phyloP scores from a whole-genome alignment of 2,113 vertebrate species.

The Ranitomeya variabilis region DNA sequence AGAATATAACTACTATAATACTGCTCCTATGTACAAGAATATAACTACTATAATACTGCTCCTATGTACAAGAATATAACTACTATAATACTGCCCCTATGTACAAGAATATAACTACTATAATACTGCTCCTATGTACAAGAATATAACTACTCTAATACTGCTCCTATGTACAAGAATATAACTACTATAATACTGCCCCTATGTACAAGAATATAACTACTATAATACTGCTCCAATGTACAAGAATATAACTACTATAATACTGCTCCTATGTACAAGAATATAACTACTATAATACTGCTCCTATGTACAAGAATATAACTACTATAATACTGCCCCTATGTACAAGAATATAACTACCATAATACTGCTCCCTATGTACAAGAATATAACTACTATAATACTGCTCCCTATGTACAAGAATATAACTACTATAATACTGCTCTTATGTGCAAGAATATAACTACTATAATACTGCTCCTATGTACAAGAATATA shows the following conservation, averaged over 20 bases:
- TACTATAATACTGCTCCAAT: background rate
- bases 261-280: too few species aligned
- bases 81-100: background rate
- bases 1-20: background rate
- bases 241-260: background rate
- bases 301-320: conserved; percentile 1
- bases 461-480: background rate
- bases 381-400: conserved; percentile 6
- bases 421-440: conserved; percentile 18
- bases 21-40: background rate
- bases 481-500: too few species aligned
- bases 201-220: conserved; percentile 4
- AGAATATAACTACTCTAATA: background rate
- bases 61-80: background rate
- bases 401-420: conserved; percentile 12
- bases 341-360: too few species aligned
- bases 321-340: conserved; percentile 6
- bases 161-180: background rate
- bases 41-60: background rate
- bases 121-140: too few species aligned
- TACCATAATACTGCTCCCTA: too few species aligned
- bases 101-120: too few species aligned
- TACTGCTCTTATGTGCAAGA: background rate
- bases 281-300: background rate
- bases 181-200: background rate